A percentile compares a stretch with the other conserved stretches of the same genome.
Evolutionary conservation across 2,113 vertebrate genomes (phyloP).

Genomic region (Cacatua alba): DNA sequence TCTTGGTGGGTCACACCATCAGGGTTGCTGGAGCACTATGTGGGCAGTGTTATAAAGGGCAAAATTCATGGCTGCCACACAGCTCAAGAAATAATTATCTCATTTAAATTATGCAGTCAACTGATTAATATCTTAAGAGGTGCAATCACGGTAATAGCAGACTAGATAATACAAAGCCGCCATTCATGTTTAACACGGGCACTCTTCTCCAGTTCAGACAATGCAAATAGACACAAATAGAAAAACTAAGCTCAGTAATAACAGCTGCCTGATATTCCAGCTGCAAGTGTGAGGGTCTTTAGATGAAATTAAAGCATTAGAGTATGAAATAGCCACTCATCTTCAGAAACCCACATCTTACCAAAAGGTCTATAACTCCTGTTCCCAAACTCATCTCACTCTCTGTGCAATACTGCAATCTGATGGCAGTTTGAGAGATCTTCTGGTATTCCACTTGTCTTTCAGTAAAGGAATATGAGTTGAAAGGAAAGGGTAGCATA

Average conservation of each 20-base stretch:
- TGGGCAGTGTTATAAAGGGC: background rate
- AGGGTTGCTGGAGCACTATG: background rate
- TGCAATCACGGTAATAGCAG: background rate
- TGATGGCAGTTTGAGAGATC: background rate
- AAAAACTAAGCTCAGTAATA: background rate
- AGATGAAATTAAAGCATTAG: background rate
- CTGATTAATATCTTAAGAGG: background rate
- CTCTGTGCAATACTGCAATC: background rate
- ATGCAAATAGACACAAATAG: background rate
- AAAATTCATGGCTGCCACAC: background rate
- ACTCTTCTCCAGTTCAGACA: background rate
- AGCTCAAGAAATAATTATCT: background rate
- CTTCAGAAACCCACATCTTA: background rate
- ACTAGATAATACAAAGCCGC: background rate
- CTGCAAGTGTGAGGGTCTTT: background rate
- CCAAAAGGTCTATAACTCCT: background rate
- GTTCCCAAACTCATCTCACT: accelerated
- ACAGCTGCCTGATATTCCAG: background rate
- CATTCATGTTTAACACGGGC: background rate
- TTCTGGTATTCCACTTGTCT: background rate
- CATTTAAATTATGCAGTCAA: background rate
- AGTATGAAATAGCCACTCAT: background rate
- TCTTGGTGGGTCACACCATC: background rate
- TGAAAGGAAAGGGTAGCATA: background rate
- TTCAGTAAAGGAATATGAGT: background rate